These are phyloP conservation scores for Tetragonula carbonaria DNA, from an alignment of 2,888 invertebrate species.

Conservation along the genomic window DNA sequence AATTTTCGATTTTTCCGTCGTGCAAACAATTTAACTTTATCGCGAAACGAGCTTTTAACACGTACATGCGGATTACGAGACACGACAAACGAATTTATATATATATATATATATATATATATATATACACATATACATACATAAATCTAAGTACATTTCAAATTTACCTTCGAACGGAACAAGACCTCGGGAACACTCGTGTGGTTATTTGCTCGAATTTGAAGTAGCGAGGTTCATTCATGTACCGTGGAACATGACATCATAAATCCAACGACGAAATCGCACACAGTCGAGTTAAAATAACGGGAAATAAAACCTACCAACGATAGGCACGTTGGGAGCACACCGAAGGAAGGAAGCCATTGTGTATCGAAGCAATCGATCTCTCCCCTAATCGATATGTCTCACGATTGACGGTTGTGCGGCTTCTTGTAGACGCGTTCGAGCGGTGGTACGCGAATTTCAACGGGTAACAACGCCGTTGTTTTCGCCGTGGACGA, in stretches of 20 bases:
- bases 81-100: background rate
- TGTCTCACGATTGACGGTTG: background rate
- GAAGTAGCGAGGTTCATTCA: background rate
- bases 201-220: background rate
- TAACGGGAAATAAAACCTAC: background rate
- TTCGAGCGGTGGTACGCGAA: background rate
- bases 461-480: background rate
- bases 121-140: background rate
- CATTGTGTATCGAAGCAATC: conserved; percentile 1
- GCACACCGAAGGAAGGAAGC: background rate
- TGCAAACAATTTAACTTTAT: conserved; percentile 37
- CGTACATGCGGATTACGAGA: background rate
- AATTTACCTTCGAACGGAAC: background rate
- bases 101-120: no score
- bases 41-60: background rate
- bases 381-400: conserved; percentile 34
- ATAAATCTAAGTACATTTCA: background rate
- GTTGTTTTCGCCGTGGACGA: no score
- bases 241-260: background rate
- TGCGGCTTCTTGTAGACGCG: conserved; percentile 27
- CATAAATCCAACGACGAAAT: background rate
- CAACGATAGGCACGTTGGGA: background rate
- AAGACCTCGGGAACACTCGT: background rate
- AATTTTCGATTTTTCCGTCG: background rate
- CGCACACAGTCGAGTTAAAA: no score